Base-by-base conservation (phyloP, 2,113 vertebrate species). In the Machaerirhynchus nigripectus region DNA sequence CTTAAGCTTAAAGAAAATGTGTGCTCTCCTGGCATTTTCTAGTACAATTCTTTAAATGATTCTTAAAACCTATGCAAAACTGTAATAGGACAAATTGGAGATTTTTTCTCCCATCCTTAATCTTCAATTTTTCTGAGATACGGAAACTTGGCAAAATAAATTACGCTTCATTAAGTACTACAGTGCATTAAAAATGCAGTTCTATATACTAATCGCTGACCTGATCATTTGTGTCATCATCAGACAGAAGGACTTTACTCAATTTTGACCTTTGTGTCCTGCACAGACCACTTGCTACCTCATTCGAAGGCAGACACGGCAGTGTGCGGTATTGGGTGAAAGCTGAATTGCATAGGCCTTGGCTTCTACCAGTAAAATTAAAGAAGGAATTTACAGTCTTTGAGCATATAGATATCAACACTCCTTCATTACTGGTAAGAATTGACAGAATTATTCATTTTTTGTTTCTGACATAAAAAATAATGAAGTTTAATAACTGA, bases 351-450 rank as follows among this genome's bases (percentile, higher is more conserved):
- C 99, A 99, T 98, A 99, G 99, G 98, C 99, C 99, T 95, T 99
- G 99, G 99, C 94, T 99, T 96, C 98, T 99, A 97, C 99, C 99
- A 97, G 99, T 99, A 99, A 99, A 99, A 98, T 99, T 99, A 98
- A 99, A 99, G 99, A 99, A 99, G 98, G 99, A 99, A 99, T 99
- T 99, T 98, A 99, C 99, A 95, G 99, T 99, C 98, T 99, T 99
- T 98, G 99, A 99, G 97, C 99, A 99, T 98, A 99, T 99, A 97
- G 99, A 99, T 98, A 99, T 99, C 98, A 99, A 99, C 99, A 99
- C 99, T 99, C 99, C 99, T 98, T 99, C 99, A 97, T 98, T 99
- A 98, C 98, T 99, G 99, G 99, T 99, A 98, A 98, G 98, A 98
- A 97, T 52, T 97, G 93, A 98, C 70, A 95, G 85, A 97, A 91